Evolutionary conservation across 2,113 vertebrate genomes (phyloP).

Genomic region (Microtus montanus): DNA sequence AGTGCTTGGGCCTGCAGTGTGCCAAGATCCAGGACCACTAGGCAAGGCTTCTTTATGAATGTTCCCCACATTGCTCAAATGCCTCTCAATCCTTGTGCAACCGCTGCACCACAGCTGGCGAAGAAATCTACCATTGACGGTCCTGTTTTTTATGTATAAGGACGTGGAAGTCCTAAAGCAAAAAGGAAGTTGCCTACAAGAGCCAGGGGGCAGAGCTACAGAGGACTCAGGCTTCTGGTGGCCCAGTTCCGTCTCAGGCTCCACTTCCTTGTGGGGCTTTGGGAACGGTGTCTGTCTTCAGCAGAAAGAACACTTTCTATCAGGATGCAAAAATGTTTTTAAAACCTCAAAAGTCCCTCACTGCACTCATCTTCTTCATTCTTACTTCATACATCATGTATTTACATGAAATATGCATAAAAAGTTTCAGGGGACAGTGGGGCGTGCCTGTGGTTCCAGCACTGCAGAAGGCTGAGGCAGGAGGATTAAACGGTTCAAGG

Average conservation of each 20-base stretch:
- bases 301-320: background rate
- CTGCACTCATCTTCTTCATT: background rate
- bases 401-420: background rate
- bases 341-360: constrained; percentile 24
- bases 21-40: background rate
- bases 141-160: background rate
- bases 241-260: background rate
- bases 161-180: constrained; percentile 27
- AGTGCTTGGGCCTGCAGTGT: background rate
- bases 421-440: background rate
- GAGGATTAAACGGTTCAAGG: background rate
- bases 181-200: background rate
- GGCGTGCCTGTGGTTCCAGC: background rate
- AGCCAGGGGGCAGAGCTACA: fast-evolving
- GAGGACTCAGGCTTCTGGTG: background rate
- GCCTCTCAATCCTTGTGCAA: background rate
- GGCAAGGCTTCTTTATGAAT: constrained; percentile 46
- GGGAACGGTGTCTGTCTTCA: background rate
- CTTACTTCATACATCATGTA: background rate
- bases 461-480: background rate
- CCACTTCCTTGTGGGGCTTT: background rate
- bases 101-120: background rate
- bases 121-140: constrained; percentile 5
- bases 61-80: constrained; percentile 49
- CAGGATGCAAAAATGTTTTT: background rate